phyloP scores from a whole-genome alignment of 2,888 invertebrate species.

The Brenthis daphne region DNA sequence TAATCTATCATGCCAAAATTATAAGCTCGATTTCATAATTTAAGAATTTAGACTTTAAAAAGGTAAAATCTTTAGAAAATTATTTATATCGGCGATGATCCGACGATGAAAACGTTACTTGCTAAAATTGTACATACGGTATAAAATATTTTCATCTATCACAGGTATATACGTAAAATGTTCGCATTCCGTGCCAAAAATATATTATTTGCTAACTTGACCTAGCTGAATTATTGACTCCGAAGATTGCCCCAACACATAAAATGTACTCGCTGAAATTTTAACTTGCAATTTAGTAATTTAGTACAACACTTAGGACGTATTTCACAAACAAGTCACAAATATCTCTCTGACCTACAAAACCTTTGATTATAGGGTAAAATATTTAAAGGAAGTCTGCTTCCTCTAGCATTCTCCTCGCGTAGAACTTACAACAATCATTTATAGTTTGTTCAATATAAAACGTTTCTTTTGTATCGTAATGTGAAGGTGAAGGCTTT shows the following conservation, averaged over 20 bases:
- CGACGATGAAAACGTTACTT: too few relatives aligned
- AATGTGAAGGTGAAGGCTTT: too few relatives aligned
- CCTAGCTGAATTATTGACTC: conserved; percentile 16
- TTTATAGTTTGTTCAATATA: background rate
- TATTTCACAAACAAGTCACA: conserved; percentile 5
- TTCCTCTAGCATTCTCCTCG: conserved; percentile 14
- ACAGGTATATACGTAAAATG: background rate
- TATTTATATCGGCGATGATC: too few relatives aligned
- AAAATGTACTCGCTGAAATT: background rate
- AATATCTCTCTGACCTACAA: conserved; percentile 16
- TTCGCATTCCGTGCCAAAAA: conserved; percentile 20
- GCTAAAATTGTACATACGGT: too few relatives aligned
- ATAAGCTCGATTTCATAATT: too few relatives aligned
- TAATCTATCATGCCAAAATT: too few relatives aligned
- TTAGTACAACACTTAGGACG: conserved; percentile 1
- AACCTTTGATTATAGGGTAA: conserved; percentile 18
- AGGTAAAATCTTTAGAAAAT: too few relatives aligned
- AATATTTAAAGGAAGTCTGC: conserved; percentile 14
- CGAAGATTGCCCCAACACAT: background rate
- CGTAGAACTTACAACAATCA: conserved; percentile 8
- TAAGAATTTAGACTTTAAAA: too few relatives aligned
- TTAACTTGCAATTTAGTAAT: conserved; percentile 4
- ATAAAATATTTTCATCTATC: conserved; percentile 4
- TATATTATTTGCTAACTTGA: conserved; percentile 23
- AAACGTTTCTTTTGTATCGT: too few relatives aligned